Conservation (phyloP, 2,797 vertebrate genomes). For the Manis javanica region DNA sequence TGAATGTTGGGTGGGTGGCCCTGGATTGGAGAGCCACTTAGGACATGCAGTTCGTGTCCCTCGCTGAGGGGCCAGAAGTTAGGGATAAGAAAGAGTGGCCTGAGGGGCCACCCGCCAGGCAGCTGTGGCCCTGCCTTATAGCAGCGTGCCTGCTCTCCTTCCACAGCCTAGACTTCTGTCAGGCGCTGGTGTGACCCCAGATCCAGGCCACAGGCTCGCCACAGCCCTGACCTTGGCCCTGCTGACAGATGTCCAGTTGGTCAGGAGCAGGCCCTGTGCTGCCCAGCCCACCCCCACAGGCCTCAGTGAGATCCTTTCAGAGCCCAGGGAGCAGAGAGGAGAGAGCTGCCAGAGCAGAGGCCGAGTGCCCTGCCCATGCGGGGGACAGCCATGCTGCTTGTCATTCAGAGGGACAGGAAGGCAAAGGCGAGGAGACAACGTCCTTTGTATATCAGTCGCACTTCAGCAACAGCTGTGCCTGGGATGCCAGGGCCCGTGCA, state of each 20-base stretch:
- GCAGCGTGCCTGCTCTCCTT: neutral
- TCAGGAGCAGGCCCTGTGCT: neutral
- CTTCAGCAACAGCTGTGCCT: neutral
- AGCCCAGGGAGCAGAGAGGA: neutral
- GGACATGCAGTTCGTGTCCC: neutral
- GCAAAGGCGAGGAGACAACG: neutral
- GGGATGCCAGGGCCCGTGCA: neutral
- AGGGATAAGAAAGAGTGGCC: neutral
- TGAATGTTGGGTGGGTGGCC: neutral
- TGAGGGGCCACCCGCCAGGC: neutral
- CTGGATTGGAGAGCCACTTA: neutral
- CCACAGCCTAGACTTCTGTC: neutral
- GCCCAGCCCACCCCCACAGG: neutral
- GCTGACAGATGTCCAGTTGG: neutral
- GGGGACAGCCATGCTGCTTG: neutral
- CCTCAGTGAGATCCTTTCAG: neutral
- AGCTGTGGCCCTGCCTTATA: neutral
- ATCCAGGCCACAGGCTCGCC: neutral
- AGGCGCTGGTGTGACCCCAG: neutral
- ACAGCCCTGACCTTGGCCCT: neutral
- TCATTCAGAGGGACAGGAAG: neutral
- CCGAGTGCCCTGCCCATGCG: fast-evolving
- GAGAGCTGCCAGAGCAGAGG: neutral
- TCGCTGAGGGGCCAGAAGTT: too few species aligned
- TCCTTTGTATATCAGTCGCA: neutral